Conservation (phyloP, 2,113 vertebrate species). For the Mystacornis crossleyi region DNA sequence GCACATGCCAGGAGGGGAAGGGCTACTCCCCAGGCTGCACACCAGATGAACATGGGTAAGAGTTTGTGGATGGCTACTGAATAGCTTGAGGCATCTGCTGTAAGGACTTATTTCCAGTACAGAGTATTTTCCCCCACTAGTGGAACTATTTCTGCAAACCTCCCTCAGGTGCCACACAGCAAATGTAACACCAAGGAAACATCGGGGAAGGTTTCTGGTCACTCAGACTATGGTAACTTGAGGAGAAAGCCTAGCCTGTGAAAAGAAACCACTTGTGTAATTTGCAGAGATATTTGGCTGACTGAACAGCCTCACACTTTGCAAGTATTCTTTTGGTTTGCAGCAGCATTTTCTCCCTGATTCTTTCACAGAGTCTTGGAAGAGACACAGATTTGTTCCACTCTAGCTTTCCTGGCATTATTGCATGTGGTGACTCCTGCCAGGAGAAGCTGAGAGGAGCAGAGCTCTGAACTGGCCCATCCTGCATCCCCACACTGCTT, state of each 20-base stretch:
- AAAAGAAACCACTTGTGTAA: not conserved
- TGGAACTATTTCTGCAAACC: not conserved
- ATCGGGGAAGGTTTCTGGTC: not conserved
- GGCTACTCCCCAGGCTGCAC: not conserved
- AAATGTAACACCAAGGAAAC: not conserved
- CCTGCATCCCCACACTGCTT: not conserved
- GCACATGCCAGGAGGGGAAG: not conserved
- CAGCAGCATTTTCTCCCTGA: not conserved
- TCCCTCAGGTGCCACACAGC: not conserved
- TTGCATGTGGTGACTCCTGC: not conserved
- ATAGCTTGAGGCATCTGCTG: not conserved
- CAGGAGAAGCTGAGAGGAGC: not conserved
- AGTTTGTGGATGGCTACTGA: not conserved
- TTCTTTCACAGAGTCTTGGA: not conserved
- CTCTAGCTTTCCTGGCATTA: not conserved
- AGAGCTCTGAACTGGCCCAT: not conserved
- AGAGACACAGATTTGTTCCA: not conserved
- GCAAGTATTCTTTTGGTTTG: not conserved
- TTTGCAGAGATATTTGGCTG: not conserved
- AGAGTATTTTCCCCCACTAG: not conserved
- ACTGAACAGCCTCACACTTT: not conserved
- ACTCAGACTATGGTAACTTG: not conserved
- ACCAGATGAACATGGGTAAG: not conserved
- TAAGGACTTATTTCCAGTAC: not conserved
- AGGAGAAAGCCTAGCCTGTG: not conserved